These are phyloP conservation scores for Galerucella pusilla DNA, from an alignment of 2,888 invertebrate genomes.

Conservation along the genomic window DNA sequence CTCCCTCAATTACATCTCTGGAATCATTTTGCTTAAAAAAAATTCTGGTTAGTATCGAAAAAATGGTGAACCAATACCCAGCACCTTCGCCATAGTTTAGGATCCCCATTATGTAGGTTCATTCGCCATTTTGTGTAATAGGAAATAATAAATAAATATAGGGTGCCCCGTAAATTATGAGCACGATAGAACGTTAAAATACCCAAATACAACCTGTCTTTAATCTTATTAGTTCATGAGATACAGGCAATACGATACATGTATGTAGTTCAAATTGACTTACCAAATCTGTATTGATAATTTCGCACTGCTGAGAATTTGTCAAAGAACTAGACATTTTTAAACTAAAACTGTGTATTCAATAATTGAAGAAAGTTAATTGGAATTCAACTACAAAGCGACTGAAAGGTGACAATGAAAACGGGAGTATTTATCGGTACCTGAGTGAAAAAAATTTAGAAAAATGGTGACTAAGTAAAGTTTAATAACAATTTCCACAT, in stretches of 20 bases:
- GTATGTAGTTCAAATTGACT: background rate
- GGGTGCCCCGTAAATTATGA: too few relatives aligned
- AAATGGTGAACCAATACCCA: slow-evolving; percentile 14
- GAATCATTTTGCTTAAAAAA: too few relatives aligned
- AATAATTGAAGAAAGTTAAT: background rate
- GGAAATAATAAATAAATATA: too few relatives aligned
- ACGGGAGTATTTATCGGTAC: background rate
- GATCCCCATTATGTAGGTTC: background rate
- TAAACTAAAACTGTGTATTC: background rate
- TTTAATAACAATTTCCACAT: slow-evolving; percentile 1
- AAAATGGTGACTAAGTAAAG: background rate
- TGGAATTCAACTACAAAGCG: background rate
- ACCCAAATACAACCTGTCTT: too few relatives aligned
- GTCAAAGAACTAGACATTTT: too few relatives aligned
- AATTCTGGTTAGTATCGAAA: too few relatives aligned
- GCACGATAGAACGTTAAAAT: too few relatives aligned
- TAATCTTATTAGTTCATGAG: too few relatives aligned
- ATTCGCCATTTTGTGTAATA: too few relatives aligned
- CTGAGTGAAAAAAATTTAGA: background rate
- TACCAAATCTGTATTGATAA: background rate
- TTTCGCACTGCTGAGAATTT: too few relatives aligned
- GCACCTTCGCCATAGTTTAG: slow-evolving; percentile 34
- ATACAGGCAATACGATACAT: background rate
- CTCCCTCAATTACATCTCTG: background rate
- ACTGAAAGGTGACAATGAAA: background rate